phyloP scores from a whole-genome alignment of 2,113 vertebrate genomes.

The Pseudorhombus dupliciocellatus region DNA sequence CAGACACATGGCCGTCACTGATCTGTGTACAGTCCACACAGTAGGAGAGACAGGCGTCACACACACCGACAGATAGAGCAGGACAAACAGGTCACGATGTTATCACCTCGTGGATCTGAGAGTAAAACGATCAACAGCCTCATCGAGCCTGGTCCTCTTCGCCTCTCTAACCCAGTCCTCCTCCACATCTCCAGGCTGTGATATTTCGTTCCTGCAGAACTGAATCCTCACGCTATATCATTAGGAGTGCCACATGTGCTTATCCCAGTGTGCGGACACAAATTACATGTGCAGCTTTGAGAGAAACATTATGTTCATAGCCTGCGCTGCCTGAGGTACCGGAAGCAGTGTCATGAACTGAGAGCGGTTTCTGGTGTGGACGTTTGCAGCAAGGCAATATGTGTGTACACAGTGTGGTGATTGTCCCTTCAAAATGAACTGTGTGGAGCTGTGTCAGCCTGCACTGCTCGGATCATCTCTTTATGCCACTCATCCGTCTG shows the following conservation, averaged over 20 bases:
- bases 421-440: slow-evolving; percentile 19
- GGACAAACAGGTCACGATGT: not conserved
- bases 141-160: not conserved
- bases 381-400: slow-evolving; percentile 1
- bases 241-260: not conserved
- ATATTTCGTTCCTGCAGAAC: slow-evolving; percentile 7
- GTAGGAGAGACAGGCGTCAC: not conserved
- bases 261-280: not conserved
- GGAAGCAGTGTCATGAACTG: not conserved
- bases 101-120: not conserved
- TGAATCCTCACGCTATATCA: not conserved
- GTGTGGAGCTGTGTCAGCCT: slow-evolving; percentile 14
- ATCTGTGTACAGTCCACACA: slow-evolving; percentile 1
- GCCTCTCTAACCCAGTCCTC: not conserved
- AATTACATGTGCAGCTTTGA: not conserved
- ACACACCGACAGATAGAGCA: slow-evolving; percentile 6
- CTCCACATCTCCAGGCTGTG: not conserved
- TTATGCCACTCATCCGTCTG: not conserved
- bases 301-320: not conserved
- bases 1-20: not conserved
- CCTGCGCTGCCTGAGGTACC: not conserved
- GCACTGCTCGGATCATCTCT: slow-evolving; percentile 29
- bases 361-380: not conserved
- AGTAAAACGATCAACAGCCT: slow-evolving; percentile 13
- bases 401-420: slow-evolving; percentile 1